Conservation (phyloP, 2,888 invertebrate species). For the Molorchus minor region DNA sequence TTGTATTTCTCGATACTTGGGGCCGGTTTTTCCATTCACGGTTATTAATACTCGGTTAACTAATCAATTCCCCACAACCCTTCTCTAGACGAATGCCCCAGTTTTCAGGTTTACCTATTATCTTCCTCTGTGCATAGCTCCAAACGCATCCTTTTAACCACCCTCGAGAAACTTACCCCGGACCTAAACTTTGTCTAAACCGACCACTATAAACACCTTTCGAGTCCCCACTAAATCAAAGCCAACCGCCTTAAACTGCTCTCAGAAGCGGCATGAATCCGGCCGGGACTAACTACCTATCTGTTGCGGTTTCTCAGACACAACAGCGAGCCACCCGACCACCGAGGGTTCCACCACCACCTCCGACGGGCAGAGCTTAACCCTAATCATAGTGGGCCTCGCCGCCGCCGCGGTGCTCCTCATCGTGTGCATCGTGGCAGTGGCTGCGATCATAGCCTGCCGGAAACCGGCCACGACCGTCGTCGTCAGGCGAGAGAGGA, state of each 20-base stretch:
- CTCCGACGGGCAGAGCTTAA: conserved; percentile 46
- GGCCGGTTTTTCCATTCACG: too few relatives aligned
- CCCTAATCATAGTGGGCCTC: conserved; percentile 59
- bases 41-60: too few relatives aligned
- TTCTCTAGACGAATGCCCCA: too few relatives aligned
- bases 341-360: conserved; percentile 41
- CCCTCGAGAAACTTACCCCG: too few relatives aligned
- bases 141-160: too few relatives aligned
- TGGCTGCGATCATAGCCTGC: conserved; percentile 58
- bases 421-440: conserved; percentile 57
- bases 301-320: conserved; percentile 47
- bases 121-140: too few relatives aligned
- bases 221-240: too few relatives aligned
- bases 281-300: conserved; percentile 41
- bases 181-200: too few relatives aligned
- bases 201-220: too few relatives aligned
- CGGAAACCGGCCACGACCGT: conserved; percentile 50
- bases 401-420: conserved; percentile 57
- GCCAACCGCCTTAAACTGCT: conserved; percentile 17
- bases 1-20: too few relatives aligned
- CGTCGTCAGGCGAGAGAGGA: conserved; percentile 40
- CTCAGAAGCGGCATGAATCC: conserved; percentile 38
- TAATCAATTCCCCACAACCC: too few relatives aligned
- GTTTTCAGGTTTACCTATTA: too few relatives aligned
- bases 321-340: conserved; percentile 40